Conservation (phyloP, 2,113 vertebrate genomes). For the Empidonax traillii region DNA sequence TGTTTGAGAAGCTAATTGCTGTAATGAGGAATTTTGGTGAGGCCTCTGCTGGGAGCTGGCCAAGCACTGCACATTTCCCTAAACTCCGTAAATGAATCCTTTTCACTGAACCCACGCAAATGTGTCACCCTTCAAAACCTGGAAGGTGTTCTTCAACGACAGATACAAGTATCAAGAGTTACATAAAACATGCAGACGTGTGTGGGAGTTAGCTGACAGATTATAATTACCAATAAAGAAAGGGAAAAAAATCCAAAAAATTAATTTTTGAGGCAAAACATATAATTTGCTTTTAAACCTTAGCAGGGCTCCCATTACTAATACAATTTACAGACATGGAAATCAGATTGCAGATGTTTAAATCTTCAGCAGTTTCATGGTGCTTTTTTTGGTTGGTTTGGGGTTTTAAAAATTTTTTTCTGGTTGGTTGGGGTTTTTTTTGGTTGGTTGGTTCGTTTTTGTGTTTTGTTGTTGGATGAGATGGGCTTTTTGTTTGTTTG, state of each 20-base stretch:
- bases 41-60: slow-evolving; percentile 45
- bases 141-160: slow-evolving; percentile 19
- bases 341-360: slow-evolving; percentile 11
- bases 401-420: neutral
- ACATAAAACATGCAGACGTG: neutral
- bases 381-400: neutral
- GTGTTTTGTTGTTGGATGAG: neutral
- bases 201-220: slow-evolving; percentile 46
- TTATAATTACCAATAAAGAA: slow-evolving; percentile 65
- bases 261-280: slow-evolving; percentile 68
- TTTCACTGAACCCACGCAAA: slow-evolving; percentile 35
- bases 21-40: slow-evolving; percentile 56
- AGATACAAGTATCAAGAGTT: slow-evolving; percentile 26
- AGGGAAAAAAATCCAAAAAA: neutral
- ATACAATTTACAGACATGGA: slow-evolving; percentile 36
- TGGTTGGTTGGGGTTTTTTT: neutral
- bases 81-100: slow-evolving; percentile 44
- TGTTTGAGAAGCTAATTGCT: slow-evolving; percentile 54
- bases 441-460: neutral
- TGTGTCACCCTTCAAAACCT: slow-evolving; percentile 16
- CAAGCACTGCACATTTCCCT: slow-evolving; percentile 26
- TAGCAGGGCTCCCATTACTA: slow-evolving; percentile 31
- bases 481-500: neutral
- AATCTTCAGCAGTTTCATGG: neutral
- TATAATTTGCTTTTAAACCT: slow-evolving; percentile 69